Base-by-base conservation (phyloP, 2,113 vertebrate species). In the Pterocles orientalis region DNA sequence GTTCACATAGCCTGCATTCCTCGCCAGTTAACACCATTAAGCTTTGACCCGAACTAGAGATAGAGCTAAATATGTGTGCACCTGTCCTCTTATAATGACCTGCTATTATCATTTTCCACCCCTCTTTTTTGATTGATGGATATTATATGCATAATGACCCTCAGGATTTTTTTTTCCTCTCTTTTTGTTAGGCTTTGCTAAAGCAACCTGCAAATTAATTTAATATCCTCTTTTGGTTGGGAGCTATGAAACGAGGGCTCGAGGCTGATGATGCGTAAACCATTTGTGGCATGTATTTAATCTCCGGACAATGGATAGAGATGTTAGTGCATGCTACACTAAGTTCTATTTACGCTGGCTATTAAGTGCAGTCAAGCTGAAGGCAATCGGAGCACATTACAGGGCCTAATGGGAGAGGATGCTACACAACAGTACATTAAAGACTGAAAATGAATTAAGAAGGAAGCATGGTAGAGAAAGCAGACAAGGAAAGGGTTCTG, bases 191-290 rank as follows among this genome's bases (percentile, higher is more conserved):
- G 98, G 98, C 97, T 98, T 98, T 98, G 98, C 97, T 98, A 98
- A 98, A 98, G 98, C 98, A 98, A 98, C 98, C 98, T 98, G 98
- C 98, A 98, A 98, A 98, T 98, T 98, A 98, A 98, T 98, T 98
- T 98, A 98, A 98, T 98, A 98, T 98, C 98, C 98, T 98, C 98
- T 98, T 98, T 97, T 97, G 98, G 97, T 98, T 98, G 98, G 98
- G 97, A 98, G 98, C 98, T 98, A 98, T 98, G 98, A 98, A 98
- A 98, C 97, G 97, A 94, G 97, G 98, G 98, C 98, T 98, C 58
- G 97, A 95, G 97, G 97, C 98, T 98, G 98, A 98, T 98, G 98
- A 98, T 98, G 98, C 98, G 97, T 98, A 98, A 98, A 98, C 98
- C 98, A 97, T 98, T 98, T 98, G 98, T 98, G 98, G 98, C 98